phyloP scores from a whole-genome alignment of 2,888 invertebrate genomes.

The Ochropacha duplaris region DNA sequence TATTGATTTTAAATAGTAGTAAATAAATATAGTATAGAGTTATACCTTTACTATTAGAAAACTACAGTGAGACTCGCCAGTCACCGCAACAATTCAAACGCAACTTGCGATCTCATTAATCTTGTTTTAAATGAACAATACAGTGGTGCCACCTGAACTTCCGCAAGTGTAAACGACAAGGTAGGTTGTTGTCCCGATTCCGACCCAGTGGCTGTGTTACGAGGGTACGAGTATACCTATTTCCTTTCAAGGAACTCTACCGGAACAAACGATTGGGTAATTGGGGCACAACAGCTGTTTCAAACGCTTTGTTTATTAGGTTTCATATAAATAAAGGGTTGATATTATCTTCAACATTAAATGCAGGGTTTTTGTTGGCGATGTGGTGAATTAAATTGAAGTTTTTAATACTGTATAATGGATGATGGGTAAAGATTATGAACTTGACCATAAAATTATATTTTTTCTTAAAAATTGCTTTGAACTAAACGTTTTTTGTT shows the following conservation, averaged over 20 bases:
- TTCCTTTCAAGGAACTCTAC: conserved; percentile 11
- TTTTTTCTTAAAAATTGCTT: too few species aligned
- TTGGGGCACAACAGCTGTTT: conserved; percentile 11
- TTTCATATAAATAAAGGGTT: background rate
- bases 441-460: too few species aligned
- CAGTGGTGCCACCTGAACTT: background rate
- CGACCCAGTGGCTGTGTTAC: conserved; percentile 1
- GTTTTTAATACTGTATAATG: too few species aligned
- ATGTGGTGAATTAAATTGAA: too few species aligned
- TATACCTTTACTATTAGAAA: background rate
- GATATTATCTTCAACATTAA: background rate
- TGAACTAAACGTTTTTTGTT: too few species aligned
- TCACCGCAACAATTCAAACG: background rate
- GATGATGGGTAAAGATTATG: too few species aligned
- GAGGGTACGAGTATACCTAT: conserved; percentile 5
- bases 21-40: too few species aligned
- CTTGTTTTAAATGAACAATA: background rate
- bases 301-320: background rate
- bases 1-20: too few species aligned
- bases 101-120: background rate
- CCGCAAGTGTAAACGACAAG: background rate
- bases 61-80: background rate
- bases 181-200: conserved; percentile 3
- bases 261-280: conserved; percentile 24
- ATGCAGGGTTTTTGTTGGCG: background rate